Evolutionary conservation across 2,797 vertebrate genomes (phyloP).

Genomic region (Calcarius lapponicus): DNA sequence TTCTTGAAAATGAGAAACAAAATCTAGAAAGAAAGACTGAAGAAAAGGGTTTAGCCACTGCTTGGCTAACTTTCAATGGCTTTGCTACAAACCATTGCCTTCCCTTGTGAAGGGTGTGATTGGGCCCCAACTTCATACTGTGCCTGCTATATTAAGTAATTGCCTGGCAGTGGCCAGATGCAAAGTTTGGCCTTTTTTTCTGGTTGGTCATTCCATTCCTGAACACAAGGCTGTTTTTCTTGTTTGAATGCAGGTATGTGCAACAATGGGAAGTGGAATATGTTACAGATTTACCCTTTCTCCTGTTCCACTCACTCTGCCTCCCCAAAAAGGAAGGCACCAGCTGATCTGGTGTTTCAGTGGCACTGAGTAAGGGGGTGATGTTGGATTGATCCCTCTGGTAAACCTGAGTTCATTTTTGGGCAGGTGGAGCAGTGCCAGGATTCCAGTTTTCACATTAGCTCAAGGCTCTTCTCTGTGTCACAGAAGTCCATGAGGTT

Average conservation of each 20-base stretch:
- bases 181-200: neutral
- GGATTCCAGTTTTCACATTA: neutral
- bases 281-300: neutral
- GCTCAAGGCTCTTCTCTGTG: neutral
- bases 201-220: neutral
- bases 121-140: neutral
- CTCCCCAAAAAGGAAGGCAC: neutral
- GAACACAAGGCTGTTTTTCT: neutral
- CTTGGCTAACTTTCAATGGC: neutral
- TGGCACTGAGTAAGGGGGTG: neutral
- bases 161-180: neutral
- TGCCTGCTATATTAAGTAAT: neutral
- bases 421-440: neutral
- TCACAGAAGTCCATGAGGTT: neutral
- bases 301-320: neutral
- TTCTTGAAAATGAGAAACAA: slow-evolving; percentile 58
- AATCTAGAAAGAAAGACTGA: slow-evolving; percentile 16
- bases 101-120: neutral
- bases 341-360: neutral
- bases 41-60: neutral
- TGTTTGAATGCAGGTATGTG: neutral
- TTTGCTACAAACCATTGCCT: neutral
- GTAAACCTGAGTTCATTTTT: neutral
- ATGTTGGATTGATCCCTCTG: neutral
- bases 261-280: neutral